Base-by-base conservation (phyloP, 2,888 invertebrate genomes). In the Pristionchus mayeri region DNA sequence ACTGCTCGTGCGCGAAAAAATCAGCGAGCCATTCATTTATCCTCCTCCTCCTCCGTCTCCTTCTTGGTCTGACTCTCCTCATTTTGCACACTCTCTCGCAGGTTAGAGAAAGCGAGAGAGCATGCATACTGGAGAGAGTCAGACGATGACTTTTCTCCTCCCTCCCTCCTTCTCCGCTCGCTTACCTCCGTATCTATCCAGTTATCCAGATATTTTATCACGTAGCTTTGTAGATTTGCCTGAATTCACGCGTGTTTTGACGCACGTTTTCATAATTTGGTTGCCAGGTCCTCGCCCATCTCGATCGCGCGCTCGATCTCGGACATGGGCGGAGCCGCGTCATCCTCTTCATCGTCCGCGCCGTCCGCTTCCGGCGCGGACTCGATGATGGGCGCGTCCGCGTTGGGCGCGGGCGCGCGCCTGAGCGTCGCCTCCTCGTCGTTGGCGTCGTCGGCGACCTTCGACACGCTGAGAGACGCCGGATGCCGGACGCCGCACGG, bases 401-500 rank as follows among this genome's bases (percentile, higher is more conserved):
- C 54, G 54, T 16, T n/a, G 54, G 44, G 63, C 63, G 34, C 21
- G 6, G 44, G 4, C 80, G 30, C 80, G 13, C 34, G 80, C 0
- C 80, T 80, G 24, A 57, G 54, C 37, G 54, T 80, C n/a, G 80
- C 80, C 50, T 37, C 37, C n/a, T 80, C 80, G 11, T 80, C 80
- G 24, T 30, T 80, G 13, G 80, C 80, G 11, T 80, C 40, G 2
- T 80, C 80, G 4, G 80, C 80, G 13, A 80, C 80, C 21, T 80
- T 80, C 40, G 80, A 80, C 40, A 80, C 80, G 40, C 37, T 80
- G 76, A 21, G 71, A 1, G 71, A 71, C 4, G 71, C 71, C 7
- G n/a, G 11, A 4, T n/a, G 40, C n/a, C 37, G 71, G 71, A n/a
- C 52, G 16, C 11, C 54, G 21, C n/a, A n/a, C n/a, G 57, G 37